These are phyloP conservation scores for Burhinus bistriatus DNA, from an alignment of 2,113 vertebrate species.

Conservation along the genomic window DNA sequence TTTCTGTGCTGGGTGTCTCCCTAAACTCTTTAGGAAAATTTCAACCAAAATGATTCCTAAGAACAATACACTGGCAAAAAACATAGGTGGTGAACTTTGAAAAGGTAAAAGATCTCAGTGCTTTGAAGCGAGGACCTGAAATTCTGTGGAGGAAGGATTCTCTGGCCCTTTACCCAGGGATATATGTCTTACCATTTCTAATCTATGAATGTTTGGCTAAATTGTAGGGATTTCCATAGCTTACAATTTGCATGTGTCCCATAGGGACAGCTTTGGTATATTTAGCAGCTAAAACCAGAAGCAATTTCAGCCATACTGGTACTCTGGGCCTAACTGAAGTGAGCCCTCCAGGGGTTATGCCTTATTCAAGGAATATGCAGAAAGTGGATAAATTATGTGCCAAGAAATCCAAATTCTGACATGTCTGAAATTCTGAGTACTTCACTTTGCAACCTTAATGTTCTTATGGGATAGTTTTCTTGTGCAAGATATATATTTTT, in stretches of 20 bases:
- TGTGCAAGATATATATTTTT: neutral
- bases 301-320: neutral
- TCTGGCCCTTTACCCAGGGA: neutral
- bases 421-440: neutral
- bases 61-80: neutral
- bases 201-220: neutral
- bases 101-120: neutral
- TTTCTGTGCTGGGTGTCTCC: neutral
- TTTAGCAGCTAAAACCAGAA: slow-evolving; percentile 1
- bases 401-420: neutral
- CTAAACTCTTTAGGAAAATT: neutral
- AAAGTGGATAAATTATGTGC: neutral
- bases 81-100: neutral
- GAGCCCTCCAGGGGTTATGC: neutral
- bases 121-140: neutral
- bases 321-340: neutral
- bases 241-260: neutral
- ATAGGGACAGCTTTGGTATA: neutral
- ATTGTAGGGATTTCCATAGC: neutral
- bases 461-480: neutral
- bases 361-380: neutral
- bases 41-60: neutral
- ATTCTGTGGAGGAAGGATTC: neutral
- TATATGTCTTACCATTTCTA: neutral
- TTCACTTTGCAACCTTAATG: neutral